Base-by-base conservation (phyloP, 1,140 invertebrate genomes). In the Rhyacophila brunnea region DNA sequence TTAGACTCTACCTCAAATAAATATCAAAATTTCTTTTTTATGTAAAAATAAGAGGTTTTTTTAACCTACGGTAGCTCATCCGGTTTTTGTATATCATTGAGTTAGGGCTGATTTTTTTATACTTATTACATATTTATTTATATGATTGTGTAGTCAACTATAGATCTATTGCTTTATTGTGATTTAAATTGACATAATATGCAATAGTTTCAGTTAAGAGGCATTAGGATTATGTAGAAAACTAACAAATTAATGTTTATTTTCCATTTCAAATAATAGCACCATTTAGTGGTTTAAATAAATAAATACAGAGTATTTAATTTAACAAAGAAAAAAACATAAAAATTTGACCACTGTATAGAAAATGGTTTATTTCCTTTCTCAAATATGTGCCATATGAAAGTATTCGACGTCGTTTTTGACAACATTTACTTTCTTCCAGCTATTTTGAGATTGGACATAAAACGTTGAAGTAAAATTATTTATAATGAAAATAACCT, bases 101-200 rank as follows among this genome's bases (percentile, higher is more conserved):
- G 43, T 17, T 2, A 45, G 56, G 48, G 20, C 42, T 50, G 34
- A 36, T 34, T 52, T 48, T 48, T 47, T 47, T 47, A 47, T 47
- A 47, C 20, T 47, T 44, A 52, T 58, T 53, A 72, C 71, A 28
- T 44, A 53, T 68, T 28, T 17, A 23, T 58, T 44, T 58, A 58
- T 51, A 58, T 58, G 43, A 65, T 71, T 73, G 74, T 77, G 77
- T 79, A 79, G 77, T 77, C 77, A 77, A 73, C 75, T 74, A 75
- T 77, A 77, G 77, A 74, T 75, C 76, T 77, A 79, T 54, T 79
- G 77, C 77, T 79, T 79, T 77, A 77, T 75, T 79, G 77, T 79
- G 77, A 79, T 79, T 77, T 78, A 77, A 74, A 74, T 75, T 76
- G 77, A 74, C 76, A 79, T 74, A 75, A 74, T 74, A 77, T 74